These are phyloP conservation scores for Rhabdomys dilectus DNA, from an alignment of 2,113 vertebrate genomes.

Conservation along the genomic window DNA sequence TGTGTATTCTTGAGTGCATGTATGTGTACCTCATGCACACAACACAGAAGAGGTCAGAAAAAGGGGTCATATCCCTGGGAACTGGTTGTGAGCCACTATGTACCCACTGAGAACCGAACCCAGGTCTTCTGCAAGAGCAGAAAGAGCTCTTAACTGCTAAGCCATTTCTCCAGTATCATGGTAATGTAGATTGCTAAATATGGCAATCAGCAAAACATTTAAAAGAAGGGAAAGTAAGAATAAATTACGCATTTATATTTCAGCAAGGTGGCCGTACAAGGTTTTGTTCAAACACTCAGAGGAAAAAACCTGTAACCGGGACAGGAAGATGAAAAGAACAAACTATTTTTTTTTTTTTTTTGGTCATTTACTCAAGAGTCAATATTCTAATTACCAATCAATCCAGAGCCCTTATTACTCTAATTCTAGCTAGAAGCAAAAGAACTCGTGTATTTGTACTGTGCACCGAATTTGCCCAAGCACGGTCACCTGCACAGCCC, in stretches of 20 bases:
- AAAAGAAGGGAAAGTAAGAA: background rate
- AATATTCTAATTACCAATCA: conserved; percentile 8
- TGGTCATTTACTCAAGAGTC: background rate
- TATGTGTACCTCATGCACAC: background rate
- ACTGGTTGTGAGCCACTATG: background rate
- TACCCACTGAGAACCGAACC: background rate
- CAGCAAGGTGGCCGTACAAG: background rate
- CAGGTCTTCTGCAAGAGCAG: background rate
- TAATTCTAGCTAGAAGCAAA: background rate
- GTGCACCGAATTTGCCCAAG: background rate
- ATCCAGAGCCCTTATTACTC: background rate
- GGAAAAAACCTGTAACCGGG: background rate
- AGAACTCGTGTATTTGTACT: background rate
- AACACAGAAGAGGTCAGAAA: background rate
- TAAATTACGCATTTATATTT: conserved; percentile 15
- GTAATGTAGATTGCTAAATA: background rate
- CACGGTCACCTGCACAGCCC: background rate
- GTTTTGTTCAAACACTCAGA: background rate
- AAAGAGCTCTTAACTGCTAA: background rate
- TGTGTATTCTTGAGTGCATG: background rate
- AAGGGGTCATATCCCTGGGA: background rate
- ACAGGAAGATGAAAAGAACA: background rate
- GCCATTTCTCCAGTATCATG: background rate
- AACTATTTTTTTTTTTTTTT: background rate
- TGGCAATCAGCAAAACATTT: background rate